phyloP scores from a whole-genome alignment of 2,113 vertebrate genomes.

The Oryzias melastigma region DNA sequence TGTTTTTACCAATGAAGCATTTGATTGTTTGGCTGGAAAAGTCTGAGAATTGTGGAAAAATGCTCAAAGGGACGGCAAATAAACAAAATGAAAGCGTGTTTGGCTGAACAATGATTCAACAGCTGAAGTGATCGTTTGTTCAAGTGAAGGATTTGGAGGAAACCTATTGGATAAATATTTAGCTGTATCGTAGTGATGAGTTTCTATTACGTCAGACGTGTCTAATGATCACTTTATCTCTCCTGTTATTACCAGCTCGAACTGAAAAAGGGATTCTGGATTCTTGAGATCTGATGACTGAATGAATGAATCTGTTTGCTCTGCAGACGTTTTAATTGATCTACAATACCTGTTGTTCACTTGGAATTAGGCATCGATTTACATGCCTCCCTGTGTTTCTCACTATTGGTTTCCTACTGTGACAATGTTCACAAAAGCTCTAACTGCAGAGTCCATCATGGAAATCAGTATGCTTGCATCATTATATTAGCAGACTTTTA shows the following conservation, averaged over 20 bases:
- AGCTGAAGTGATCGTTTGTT: slow-evolving; percentile 4
- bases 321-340: slow-evolving; percentile 15
- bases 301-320: slow-evolving; percentile 6
- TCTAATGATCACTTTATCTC: not conserved
- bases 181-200: not conserved
- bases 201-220: not conserved
- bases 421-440: slow-evolving; percentile 3
- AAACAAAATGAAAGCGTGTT: not conserved
- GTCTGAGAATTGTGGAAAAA: not conserved
- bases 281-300: not conserved
- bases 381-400: slow-evolving; percentile 5
- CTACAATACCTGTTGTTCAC: slow-evolving; percentile 2
- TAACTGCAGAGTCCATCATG: not conserved
- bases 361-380: slow-evolving; percentile 22
- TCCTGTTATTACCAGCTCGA: not conserved
- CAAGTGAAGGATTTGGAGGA: not conserved
- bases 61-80: not conserved
- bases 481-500: no score
- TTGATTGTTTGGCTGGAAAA: slow-evolving; percentile 9
- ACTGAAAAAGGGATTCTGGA: not conserved
- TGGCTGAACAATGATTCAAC: not conserved
- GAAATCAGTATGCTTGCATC: no score
- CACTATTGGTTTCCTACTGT: not conserved
- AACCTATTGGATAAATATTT: not conserved
- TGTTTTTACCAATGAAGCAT: slow-evolving; percentile 2